Conservation (phyloP, 37 sponge, comb jelly and placozoan species). For the Mnemiopsis leidyi region DNA sequence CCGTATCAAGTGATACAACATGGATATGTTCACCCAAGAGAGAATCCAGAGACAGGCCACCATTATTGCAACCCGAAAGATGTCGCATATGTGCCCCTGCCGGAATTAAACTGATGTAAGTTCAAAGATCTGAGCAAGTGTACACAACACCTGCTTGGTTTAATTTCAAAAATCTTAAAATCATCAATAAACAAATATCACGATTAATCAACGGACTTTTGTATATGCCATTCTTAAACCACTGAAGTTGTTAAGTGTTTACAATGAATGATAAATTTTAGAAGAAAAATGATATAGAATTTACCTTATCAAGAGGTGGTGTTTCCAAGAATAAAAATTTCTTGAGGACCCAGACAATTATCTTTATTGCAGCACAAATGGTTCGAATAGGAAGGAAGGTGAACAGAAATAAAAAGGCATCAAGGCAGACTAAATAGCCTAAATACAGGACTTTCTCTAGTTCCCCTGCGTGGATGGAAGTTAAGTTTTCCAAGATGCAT, state of each 20-base stretch:
- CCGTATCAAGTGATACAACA: constrained; percentile 87
- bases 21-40: constrained; percentile 78
- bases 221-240: no score
- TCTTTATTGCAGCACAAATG: constrained; percentile 65
- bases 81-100: constrained; percentile 29
- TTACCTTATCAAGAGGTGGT: constrained; percentile 54
- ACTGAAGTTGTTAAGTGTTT: no score
- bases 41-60: constrained; percentile 14
- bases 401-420: constrained; percentile 87
- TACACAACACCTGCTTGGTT: no score
- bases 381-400: constrained; percentile 87
- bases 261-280: no score
- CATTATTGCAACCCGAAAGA: constrained; percentile 16
- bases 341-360: constrained; percentile 64
- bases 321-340: constrained; percentile 8
- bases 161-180: no score
- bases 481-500: no score
- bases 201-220: no score
- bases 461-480: constrained; percentile 15
- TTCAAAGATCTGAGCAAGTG: no score
- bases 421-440: constrained; percentile 84
- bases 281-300: no score
- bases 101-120: background rate
- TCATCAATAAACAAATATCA: background rate
- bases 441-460: constrained; percentile 54